Evolutionary conservation across 2,113 vertebrate genomes (phyloP), one percentile per base, ranked within the genome.

Genomic region (Oxyura jamaicensis): DNA sequence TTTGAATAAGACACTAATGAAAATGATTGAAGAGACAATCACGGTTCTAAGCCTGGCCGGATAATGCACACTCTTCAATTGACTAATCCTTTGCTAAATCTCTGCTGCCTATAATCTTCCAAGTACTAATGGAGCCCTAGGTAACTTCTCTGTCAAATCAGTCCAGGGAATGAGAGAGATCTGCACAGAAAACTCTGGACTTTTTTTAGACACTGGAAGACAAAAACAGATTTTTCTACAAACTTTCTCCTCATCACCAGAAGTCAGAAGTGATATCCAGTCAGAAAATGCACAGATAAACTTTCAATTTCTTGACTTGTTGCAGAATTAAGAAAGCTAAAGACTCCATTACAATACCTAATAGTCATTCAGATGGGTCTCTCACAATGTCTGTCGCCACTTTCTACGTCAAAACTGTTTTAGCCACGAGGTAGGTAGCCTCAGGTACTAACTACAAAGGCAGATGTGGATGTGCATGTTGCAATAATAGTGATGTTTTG

Each of bases 1-100:
- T 99, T 94, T 97, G 97, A 98, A 98, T 98, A 98, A 98, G 98
- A 98, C 98, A 98, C 98, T 98, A 98, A 98, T 98, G 98, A 99
- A 99, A 99, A 98, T 80, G 95, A 98, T 96, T 96, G 97, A 94
- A 95, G 97, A 98, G 97, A 98, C 98, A 98, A 98, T 98, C 94
- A 96, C 71, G 66, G 97, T 95, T 98, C 97, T 98, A 99, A 99
- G 98, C 98, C 97, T 96, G 73, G 93, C 48, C 1, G 86, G 97
- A 97, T 96, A 96, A 97, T 75, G 85, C 88, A 97, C 93, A 96
- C 97, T 96, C 97, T 97, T 91, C 97, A 97, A 96, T 96, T 97
- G 96, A 96, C 96, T 98, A 98, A 98, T 98, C 98, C 96, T 83
- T 95, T 91, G 95, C 90, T 98, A 98, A 98, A 98, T 97, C 98